These are phyloP conservation scores for Sciurus carolinensis DNA, from an alignment of 2,797 vertebrate genomes.

Conservation along the genomic window DNA sequence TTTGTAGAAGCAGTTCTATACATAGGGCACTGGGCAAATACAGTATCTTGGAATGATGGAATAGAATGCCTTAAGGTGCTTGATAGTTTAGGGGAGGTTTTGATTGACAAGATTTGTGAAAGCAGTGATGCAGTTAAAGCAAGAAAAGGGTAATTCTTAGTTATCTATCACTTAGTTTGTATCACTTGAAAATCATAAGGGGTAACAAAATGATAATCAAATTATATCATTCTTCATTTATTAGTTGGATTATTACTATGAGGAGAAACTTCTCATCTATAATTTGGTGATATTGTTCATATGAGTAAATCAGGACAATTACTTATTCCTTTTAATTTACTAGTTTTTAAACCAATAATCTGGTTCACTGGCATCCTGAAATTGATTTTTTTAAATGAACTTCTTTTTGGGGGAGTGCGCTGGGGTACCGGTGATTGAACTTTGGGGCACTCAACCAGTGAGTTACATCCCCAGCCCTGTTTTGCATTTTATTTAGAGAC, in stretches of 20 bases:
- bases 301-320: background rate
- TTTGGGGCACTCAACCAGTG: no score
- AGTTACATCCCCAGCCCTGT: no score
- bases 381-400: background rate
- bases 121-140: conserved; percentile 4
- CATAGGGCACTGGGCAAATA: no score
- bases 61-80: background rate
- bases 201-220: background rate
- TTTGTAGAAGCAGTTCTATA: no score
- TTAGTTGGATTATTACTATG: background rate
- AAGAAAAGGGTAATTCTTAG: background rate
- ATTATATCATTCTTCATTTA: background rate
- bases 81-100: background rate
- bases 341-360: conserved; percentile 11
- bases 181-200: background rate
- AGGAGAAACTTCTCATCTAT: background rate
- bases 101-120: background rate
- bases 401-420: background rate
- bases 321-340: background rate
- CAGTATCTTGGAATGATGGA: no score
- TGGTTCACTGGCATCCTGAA: background rate
- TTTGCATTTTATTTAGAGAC: no score
- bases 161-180: background rate
- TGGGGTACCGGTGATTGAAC: no score
- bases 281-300: conserved; percentile 1